phyloP scores from a whole-genome alignment of 2,797 vertebrate species.

The Rhodeus uyekii region DNA sequence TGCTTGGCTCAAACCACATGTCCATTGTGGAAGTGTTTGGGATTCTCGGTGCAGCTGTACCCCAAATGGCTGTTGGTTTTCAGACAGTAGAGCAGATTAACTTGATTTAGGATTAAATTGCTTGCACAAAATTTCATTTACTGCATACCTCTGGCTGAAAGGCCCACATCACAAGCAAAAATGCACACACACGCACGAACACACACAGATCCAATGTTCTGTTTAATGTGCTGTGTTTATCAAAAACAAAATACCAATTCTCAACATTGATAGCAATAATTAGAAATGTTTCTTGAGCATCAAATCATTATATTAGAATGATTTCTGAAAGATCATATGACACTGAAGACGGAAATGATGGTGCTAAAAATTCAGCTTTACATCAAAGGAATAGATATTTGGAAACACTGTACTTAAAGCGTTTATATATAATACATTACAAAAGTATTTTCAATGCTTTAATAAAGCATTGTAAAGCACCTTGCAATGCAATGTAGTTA shows the following conservation, averaged over 20 bases:
- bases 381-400: background rate
- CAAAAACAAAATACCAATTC: background rate
- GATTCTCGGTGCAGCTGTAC: background rate
- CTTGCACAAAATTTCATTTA: conserved; percentile 29
- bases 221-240: background rate
- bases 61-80: conserved; percentile 17
- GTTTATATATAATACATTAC: no score
- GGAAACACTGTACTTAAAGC: background rate
- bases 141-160: conserved; percentile 6
- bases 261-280: background rate
- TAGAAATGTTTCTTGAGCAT: background rate
- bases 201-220: background rate
- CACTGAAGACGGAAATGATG: background rate
- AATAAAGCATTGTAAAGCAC: no score
- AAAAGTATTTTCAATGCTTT: no score
- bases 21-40: conserved; percentile 20
- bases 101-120: conserved; percentile 35
- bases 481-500: no score
- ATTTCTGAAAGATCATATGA: background rate
- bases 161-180: background rate
- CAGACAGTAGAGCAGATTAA: conserved; percentile 31
- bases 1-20: conserved; percentile 11
- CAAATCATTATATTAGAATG: background rate
- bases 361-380: background rate
- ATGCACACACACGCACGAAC: no score